Evolutionary conservation across 2,797 vertebrate genomes (phyloP).

Genomic region (Orestias chungarensis): DNA sequence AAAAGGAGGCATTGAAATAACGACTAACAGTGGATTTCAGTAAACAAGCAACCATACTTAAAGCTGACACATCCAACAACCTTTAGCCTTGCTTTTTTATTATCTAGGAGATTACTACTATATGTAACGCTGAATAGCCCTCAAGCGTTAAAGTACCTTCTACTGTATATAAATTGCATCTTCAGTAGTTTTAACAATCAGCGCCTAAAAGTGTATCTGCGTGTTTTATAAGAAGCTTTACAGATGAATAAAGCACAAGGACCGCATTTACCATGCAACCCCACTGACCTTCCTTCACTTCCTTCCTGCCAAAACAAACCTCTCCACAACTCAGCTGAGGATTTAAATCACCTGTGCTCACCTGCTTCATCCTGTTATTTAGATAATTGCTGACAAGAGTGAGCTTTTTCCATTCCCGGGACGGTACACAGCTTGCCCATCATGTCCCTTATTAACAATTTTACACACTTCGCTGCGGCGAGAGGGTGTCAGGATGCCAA

Average conservation of each 20-base stretch:
- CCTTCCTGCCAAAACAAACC: constrained; percentile 68
- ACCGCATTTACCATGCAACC: constrained; percentile 62
- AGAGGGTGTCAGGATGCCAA: constrained; percentile 82
- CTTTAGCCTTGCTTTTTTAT: constrained; percentile 47
- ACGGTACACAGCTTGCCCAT: constrained; percentile 73
- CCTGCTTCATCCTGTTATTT: constrained; percentile 76
- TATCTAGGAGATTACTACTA: constrained; percentile 48
- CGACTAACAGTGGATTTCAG: constrained; percentile 57
- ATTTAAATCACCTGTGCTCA: constrained; percentile 75
- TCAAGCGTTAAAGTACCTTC: constrained; percentile 48
- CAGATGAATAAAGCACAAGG: constrained; percentile 51
- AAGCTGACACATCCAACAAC: constrained; percentile 53
- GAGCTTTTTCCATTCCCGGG: constrained; percentile 72
- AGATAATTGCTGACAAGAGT: constrained; percentile 80
- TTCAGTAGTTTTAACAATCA: constrained; percentile 63
- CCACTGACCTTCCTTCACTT: constrained; percentile 55
- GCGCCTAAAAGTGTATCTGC: constrained; percentile 23
- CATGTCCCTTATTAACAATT: constrained; percentile 84
- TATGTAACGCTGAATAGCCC: constrained; percentile 45
- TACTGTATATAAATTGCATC: constrained; percentile 28
- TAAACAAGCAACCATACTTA: constrained; percentile 62
- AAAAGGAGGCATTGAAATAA: constrained; percentile 56
- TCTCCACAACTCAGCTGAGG: constrained; percentile 56
- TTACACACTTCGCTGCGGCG: constrained; percentile 78
- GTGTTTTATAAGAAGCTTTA: constrained; percentile 48